Evolutionary conservation across 2,797 vertebrate genomes (phyloP).

Genomic region (Hypotaenidia okinawae): DNA sequence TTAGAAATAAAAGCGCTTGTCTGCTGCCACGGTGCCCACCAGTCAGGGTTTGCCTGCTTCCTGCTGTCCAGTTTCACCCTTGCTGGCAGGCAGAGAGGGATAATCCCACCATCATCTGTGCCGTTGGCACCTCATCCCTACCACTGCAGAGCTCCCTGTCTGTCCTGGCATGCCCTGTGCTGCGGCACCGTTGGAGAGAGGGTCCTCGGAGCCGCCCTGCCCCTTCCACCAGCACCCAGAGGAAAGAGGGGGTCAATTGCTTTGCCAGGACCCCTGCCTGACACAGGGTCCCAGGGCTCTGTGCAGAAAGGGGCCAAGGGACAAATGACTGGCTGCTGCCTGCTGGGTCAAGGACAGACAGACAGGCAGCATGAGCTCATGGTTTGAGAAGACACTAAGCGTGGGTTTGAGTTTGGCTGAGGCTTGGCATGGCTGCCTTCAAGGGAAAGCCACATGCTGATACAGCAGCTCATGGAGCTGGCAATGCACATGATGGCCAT

Average conservation of each 20-base stretch:
- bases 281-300: neutral
- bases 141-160: neutral
- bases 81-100: constrained; percentile 10
- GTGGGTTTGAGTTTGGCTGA: neutral
- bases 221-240: neutral
- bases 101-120: constrained; percentile 44
- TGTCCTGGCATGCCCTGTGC: rapidly evolving
- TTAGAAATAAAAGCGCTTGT: neutral
- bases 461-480: neutral
- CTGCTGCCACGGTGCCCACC: rapidly evolving
- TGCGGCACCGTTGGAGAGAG: rapidly evolving
- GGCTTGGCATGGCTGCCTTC: neutral
- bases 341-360: neutral
- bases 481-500: neutral
- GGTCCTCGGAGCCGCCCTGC: rapidly evolving
- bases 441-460: neutral
- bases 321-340: neutral
- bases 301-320: neutral
- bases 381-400: neutral
- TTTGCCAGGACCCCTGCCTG: neutral
- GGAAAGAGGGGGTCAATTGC: neutral
- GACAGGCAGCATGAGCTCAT: rapidly evolving
- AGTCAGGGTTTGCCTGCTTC: neutral
- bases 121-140: neutral
- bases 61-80: neutral